Evolutionary conservation across 2,888 invertebrate genomes (phyloP).

Genomic region (Miltochrista miniata): DNA sequence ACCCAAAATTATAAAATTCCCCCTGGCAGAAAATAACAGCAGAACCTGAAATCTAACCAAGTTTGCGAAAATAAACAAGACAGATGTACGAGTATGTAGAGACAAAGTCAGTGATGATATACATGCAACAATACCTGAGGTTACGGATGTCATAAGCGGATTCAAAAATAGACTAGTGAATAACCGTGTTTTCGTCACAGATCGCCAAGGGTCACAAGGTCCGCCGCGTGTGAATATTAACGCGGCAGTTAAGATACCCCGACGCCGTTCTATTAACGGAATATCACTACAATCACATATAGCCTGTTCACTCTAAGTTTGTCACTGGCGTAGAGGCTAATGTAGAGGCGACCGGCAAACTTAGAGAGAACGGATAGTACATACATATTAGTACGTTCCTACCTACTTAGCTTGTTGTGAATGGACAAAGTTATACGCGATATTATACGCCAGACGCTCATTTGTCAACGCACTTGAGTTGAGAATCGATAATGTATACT

Average conservation of each 20-base stretch:
- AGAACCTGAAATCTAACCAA: too few relatives aligned
- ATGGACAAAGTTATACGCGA: conserved; percentile 41
- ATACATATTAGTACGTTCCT: conserved; percentile 35
- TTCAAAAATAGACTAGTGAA: conserved; percentile 28
- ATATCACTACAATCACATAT: conserved; percentile 47
- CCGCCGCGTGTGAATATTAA: conserved; percentile 23
- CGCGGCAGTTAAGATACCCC: conserved; percentile 27
- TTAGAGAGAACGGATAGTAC: too few relatives aligned
- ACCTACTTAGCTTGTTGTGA: conserved; percentile 48
- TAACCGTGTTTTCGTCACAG: conserved; percentile 35
- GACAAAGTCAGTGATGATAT: too few relatives aligned
- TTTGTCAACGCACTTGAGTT: conserved; percentile 42
- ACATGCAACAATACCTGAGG: conserved; percentile 5
- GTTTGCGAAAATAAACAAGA: too few relatives aligned
- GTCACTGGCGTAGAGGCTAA: too few relatives aligned
- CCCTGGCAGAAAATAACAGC: too few relatives aligned
- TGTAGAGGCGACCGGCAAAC: too few relatives aligned
- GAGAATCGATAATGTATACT: conserved; percentile 31
- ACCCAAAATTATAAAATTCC: too few relatives aligned
- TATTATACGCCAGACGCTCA: conserved; percentile 42
- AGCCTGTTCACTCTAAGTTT: too few relatives aligned
- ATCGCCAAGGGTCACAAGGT: conserved; percentile 40
- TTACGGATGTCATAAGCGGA: conserved; percentile 15
- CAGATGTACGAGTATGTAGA: too few relatives aligned
- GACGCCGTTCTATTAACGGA: conserved; percentile 38